Base-by-base conservation (phyloP, 2,113 vertebrate species). In the Patagioenas fasciata region DNA sequence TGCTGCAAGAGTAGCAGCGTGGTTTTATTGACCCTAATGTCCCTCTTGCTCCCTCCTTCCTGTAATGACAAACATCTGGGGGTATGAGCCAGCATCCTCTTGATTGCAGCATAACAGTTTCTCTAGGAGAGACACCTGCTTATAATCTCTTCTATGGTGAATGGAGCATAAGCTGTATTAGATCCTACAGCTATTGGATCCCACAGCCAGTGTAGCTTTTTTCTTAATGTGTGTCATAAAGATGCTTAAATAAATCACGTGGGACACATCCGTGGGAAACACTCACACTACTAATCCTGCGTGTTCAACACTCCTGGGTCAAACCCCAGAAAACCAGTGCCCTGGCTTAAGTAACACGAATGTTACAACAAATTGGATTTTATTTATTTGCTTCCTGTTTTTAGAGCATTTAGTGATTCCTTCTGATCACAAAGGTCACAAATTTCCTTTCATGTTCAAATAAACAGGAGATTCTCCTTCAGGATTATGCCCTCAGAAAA, bases 11-110 rank as follows among this genome's bases (percentile, higher is more conserved):
- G 80, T 64, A 93, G 88, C 73, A 69, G 66, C 4, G 7, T 82
- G 71, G 50, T 90, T 96, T 96, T 95, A 88, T n/a, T 94, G 92
- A 88, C 82, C 79, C 51, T 42, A 62, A 53, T 1, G 4, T 91
- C 78, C 61, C 50, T 53, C 65, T 79, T 81, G 53, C 23, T 50
- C 71, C 56, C 34, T 25, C 12, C 69, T 75, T 75, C 48, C 72
- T 53, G 11, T 95, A 96, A 91, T 78, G 82, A 56, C 81, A 91
- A 95, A 86, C 90, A 97, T 95, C 80, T 97, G 89, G 95, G 84
- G 19, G 29, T 87, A 89, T 12, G 53, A 95, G 50, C 91, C 73
- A 86, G 74, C 73, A 65, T 94, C 81, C 83, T 91, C 44, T 69
- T 91, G 82, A 16, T 61, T 48, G 44, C n/a, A 71, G 58, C 44